Base-by-base conservation (phyloP, 1,140 invertebrate genomes). In the Mya arenaria region DNA sequence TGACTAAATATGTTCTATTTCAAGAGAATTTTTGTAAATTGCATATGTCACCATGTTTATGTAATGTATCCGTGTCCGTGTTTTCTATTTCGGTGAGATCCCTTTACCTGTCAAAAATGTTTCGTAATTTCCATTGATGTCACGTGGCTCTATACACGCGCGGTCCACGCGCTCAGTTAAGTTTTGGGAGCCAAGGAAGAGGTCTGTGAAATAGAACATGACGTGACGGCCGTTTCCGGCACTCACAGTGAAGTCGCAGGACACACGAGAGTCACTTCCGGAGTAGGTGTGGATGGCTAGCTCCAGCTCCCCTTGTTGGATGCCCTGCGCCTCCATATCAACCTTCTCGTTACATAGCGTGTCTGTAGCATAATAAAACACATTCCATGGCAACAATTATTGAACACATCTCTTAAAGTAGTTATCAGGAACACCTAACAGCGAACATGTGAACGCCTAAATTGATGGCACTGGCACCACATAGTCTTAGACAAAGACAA, bases 191-290 rank as follows among this genome's bases (percentile, higher is more conserved):
- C 74, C 74, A 23, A 78, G 74, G 25, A 55, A 65, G 41, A 78
- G 5, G 30, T 78, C 74, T 3, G 74, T 65, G 32, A 78, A 65
- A 37, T 78, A 78, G 25, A 78, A 78, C 74, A 78, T 78, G 28
- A 78, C 37, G 15, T 78, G 74, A 52, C 39, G 30, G 2, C 74
- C 74, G 1, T 36, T 3, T 23, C 74, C 74, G 23, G 74, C 74
- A 25, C 55, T 44, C 1, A 78, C 34, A n/a, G 60, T 78, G n/a
- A 78, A 78, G 41, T 66, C 62, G 56, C 74, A 78, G 19, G 74
- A 78, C 28, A 66, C 74, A 10, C 74, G 37, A 39, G 39, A 19
- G 19, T 48, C 41, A 23, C 60, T 78, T 37, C 62, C 66, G n/a
- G 65, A 60, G 0, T 28, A 2, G 25, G 37, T 48, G 1, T 25